Conservation (phyloP, 2,888 invertebrate genomes). For the Noctua janthina region DNA sequence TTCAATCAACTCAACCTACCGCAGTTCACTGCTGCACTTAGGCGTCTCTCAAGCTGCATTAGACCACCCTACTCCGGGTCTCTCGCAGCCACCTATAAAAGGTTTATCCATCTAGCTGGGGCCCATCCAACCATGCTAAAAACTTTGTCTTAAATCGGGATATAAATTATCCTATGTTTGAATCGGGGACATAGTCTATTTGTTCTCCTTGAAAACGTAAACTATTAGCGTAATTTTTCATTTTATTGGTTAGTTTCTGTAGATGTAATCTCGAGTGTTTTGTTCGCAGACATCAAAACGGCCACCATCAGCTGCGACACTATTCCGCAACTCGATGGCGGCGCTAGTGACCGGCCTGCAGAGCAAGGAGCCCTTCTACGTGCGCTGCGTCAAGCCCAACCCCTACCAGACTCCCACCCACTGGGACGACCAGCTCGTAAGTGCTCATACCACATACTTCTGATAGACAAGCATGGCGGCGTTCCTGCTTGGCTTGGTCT, state of each 20-base stretch:
- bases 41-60: too few species aligned
- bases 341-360: conserved; percentile 96
- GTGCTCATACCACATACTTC: conserved; percentile 34
- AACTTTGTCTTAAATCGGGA: not conserved
- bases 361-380: conserved; percentile 98
- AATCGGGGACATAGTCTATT: not conserved
- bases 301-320: conserved; percentile 97
- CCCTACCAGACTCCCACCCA: conserved; percentile 96
- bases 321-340: conserved; percentile 98
- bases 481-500: not conserved
- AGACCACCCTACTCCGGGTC: too few species aligned
- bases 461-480: not conserved
- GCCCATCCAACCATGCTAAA: not conserved
- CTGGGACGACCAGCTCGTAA: conserved; percentile 95
- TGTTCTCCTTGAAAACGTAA: not conserved
- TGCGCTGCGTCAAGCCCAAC: conserved; percentile 99
- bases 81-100: not conserved
- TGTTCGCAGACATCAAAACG: conserved; percentile 95
- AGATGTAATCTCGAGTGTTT: not conserved
- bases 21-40: too few species aligned
- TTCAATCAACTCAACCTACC: too few species aligned
- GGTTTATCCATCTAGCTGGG: not conserved
- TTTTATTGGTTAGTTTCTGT: not conserved
- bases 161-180: not conserved
- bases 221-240: not conserved